Evolutionary conservation across 2,888 invertebrate species (phyloP).

Genomic region (Ennomos erosarius): DNA sequence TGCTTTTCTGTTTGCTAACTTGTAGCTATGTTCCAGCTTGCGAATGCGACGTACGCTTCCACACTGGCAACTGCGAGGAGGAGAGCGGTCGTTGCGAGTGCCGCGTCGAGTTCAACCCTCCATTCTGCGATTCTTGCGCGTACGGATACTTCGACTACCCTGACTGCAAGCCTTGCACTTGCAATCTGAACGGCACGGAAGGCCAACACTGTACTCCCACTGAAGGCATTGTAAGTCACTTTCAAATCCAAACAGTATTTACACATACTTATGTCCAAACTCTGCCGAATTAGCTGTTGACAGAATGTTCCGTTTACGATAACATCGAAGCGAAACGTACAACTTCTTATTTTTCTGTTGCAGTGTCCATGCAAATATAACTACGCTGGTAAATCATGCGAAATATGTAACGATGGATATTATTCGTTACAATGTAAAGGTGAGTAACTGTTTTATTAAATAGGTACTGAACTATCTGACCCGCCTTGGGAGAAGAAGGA

Average conservation of each 20-base stretch:
- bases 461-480: too few relatives aligned
- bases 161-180: conserved; percentile 96
- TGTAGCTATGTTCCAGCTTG: conserved; percentile 91
- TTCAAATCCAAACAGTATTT: too few relatives aligned
- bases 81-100: conserved; percentile 96
- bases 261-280: too few relatives aligned
- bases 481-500: too few relatives aligned
- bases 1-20: conserved; percentile 90
- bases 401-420: conserved; percentile 95
- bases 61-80: conserved; percentile 97
- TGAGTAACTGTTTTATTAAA: conserved; percentile 67
- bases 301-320: too few relatives aligned
- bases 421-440: conserved; percentile 93
- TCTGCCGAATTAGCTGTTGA: too few relatives aligned
- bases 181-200: conserved; percentile 95
- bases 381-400: conserved; percentile 94
- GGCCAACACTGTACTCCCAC: conserved; percentile 94
- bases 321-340: too few relatives aligned
- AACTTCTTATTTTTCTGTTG: conserved; percentile 9
- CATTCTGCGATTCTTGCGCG: conserved; percentile 93
- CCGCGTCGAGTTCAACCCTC: conserved; percentile 90
- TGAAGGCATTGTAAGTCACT: conserved; percentile 84
- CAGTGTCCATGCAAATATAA: conserved; percentile 96
- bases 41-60: conserved; percentile 92
- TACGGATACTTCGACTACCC: conserved; percentile 97